A percentile compares a stretch with the other conserved stretches of the same genome.
Evolutionary conservation across 1,140 invertebrate species (phyloP).

Genomic region (Ceratitis capitata): DNA sequence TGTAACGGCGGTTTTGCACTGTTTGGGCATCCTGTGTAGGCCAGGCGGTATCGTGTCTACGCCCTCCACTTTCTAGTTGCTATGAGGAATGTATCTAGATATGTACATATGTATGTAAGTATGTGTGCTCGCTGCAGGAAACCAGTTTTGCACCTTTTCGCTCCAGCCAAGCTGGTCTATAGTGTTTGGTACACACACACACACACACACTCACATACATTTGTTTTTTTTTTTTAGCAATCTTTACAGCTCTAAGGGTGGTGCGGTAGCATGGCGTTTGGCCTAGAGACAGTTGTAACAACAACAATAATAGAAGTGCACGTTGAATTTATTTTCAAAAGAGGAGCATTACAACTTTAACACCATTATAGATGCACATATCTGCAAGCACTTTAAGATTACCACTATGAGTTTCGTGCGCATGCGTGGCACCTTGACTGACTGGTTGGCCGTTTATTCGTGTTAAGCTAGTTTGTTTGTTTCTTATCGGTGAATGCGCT

Average conservation of each 20-base stretch:
- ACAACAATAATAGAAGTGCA: background rate
- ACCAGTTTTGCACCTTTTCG: constrained; percentile 4
- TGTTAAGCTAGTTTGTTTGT: background rate
- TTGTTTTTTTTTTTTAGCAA: background rate
- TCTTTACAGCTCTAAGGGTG: background rate
- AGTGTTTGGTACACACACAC: too few relatives aligned
- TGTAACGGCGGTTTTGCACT: background rate
- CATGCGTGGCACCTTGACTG: background rate
- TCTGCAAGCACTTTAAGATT: background rate
- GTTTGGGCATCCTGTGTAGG: background rate
- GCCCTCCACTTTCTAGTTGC: constrained; percentile 15
- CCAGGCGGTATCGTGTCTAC: background rate
- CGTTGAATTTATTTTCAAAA: too few relatives aligned
- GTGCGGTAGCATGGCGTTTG: background rate
- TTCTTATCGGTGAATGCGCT: background rate
- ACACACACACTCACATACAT: background rate
- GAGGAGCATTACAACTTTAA: background rate
- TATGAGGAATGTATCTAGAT: background rate
- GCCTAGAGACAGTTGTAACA: background rate
- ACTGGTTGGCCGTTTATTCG: background rate
- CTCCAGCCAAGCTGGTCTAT: too few relatives aligned
- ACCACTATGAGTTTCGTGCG: background rate
- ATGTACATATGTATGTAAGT: background rate
- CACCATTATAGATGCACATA: background rate
- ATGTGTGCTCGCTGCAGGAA: background rate